Evolutionary conservation across 1,140 invertebrate genomes (phyloP).

Genomic region (Antheraea mylitta): DNA sequence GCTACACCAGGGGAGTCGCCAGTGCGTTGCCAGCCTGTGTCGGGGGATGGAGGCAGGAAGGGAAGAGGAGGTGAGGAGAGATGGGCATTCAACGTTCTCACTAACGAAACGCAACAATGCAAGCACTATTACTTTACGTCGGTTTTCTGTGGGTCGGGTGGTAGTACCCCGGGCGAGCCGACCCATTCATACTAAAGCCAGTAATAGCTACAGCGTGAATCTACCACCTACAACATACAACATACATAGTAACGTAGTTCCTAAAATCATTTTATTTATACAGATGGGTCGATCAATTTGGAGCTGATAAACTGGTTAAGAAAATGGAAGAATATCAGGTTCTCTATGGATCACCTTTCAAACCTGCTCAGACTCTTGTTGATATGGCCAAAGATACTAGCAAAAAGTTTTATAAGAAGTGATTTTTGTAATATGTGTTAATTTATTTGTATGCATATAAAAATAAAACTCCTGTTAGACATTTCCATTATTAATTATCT

Average conservation of each 20-base stretch:
- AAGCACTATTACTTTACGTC: no score
- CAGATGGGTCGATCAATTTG: constrained; percentile 95
- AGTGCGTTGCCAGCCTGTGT: no score
- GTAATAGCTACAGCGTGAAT: no score
- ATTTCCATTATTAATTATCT: constrained; percentile 6
- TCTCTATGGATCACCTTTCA: constrained; percentile 92
- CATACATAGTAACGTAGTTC: not conserved
- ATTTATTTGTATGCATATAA: not conserved
- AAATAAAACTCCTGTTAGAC: not conserved
- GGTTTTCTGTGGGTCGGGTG: no score
- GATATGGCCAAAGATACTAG: constrained; percentile 94
- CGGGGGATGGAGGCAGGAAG: no score
- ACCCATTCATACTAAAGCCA: no score
- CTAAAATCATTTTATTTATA: constrained; percentile 12
- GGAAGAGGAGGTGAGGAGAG: no score
- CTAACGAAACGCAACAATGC: no score
- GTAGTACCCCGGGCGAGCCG: no score
- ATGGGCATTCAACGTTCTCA: no score
- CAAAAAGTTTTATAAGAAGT: constrained; percentile 90
- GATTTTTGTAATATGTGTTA: constrained; percentile 15
- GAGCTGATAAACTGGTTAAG: constrained; percentile 93
- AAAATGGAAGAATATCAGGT: constrained; percentile 93
- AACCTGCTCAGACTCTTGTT: constrained; percentile 93
- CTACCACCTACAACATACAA: no score
- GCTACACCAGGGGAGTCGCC: no score